These are phyloP conservation scores for Limnephilus auricula DNA, from an alignment of 2,888 invertebrate species.

Conservation along the genomic window DNA sequence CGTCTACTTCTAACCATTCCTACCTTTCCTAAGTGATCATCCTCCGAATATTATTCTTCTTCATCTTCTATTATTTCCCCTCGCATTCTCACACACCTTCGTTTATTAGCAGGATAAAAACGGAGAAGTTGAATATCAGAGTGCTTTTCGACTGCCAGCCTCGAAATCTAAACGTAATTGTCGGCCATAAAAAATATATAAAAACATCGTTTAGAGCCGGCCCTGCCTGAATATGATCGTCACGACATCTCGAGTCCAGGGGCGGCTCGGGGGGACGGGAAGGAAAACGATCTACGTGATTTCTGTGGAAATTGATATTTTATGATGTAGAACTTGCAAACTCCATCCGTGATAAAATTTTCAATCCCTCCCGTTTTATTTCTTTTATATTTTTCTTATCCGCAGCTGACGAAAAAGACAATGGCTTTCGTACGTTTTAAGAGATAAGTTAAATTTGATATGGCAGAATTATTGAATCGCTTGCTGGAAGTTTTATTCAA, in stretches of 20 bases:
- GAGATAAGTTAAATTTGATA: slow-evolving; percentile 41
- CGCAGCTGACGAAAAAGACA: slow-evolving; percentile 46
- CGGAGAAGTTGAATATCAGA: slow-evolving; percentile 12
- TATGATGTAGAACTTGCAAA: slow-evolving; percentile 66
- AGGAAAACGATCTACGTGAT: slow-evolving; percentile 66
- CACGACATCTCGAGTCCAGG: background rate
- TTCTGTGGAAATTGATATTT: slow-evolving; percentile 66
- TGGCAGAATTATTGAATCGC: slow-evolving; percentile 22
- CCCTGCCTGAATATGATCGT: slow-evolving; percentile 22
- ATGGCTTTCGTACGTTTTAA: slow-evolving; percentile 46
- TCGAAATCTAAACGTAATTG: slow-evolving; percentile 43
- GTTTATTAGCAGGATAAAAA: slow-evolving; percentile 27
- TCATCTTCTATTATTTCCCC: background rate
- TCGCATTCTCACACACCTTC: slow-evolving; percentile 19
- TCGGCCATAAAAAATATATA: slow-evolving; percentile 35
- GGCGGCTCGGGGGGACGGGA: slow-evolving; percentile 42
- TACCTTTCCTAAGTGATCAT: background rate
- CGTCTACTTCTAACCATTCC: background rate
- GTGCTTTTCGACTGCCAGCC: slow-evolving; percentile 13
- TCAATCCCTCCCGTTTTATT: slow-evolving; percentile 56
- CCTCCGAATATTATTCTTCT: background rate
- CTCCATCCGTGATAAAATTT: slow-evolving; percentile 65
- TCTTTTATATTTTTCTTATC: slow-evolving; percentile 49
- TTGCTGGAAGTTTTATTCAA: slow-evolving; percentile 25
- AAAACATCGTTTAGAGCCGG: slow-evolving; percentile 35